Base-by-base conservation (phyloP, 2,888 invertebrate genomes). In the Pandemis corylana region DNA sequence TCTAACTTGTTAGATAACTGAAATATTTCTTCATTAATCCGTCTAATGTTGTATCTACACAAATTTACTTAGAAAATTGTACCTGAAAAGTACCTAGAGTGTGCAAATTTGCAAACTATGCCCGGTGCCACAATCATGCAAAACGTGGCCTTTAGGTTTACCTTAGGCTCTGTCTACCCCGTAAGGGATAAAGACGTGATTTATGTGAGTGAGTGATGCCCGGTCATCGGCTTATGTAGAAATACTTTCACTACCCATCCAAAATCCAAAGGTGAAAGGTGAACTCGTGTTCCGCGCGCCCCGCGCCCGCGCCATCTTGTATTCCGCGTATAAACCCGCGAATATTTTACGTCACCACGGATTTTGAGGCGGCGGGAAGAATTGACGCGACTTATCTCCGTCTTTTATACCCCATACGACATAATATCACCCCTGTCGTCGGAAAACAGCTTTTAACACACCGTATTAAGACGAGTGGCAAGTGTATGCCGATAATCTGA, bases 291-390 rank as follows among this genome's bases (percentile, higher is more conserved):
- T 1, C 20, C 7, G n/a, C 36, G 7, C 62, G 41, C 41, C 65
- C 65, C 49, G 13, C 7, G 46, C 46, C 28, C 65, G 5, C 46
- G 44, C 64, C 36, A 36, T 13, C 80, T 91, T 91, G 88, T 90
- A 94, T 93, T 89, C 92, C 78, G 80, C 89, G 89, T 88, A 92
- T 92, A 91, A 93, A 90, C 85, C 83, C 85, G 88, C 88, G 89
- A 90, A 92, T 92, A 90, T 92, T 89, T 92, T 89, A 90, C 85
- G 92, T 91, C 93, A 92, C 83, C 90, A 82, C 85, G 93, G 93
- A 92, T 92, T 91, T 86, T 81, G 87, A 85, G 87, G 89, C 85
- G 87, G 83, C 86, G 82, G 86, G 91, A 94, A 94, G 93, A 94
- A 93, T 90, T 88, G 93, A 90, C 89, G 91, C 87, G 90, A 89